These are phyloP conservation scores for Campylorhamphus procurvoides DNA, from an alignment of 2,113 vertebrate genomes.

Conservation along the genomic window DNA sequence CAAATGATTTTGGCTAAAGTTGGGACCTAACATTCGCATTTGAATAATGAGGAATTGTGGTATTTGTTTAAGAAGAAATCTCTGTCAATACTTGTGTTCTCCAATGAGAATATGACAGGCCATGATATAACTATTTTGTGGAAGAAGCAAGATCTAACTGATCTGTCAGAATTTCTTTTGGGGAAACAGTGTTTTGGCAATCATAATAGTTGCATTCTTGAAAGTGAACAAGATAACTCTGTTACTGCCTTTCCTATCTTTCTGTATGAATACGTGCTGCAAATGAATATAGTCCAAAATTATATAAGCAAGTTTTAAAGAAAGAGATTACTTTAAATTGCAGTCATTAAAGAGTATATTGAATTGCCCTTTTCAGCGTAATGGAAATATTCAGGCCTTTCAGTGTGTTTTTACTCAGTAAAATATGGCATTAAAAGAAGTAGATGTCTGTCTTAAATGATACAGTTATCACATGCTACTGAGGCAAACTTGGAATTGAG, in stretches of 20 bases:
- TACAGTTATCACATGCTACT: neutral
- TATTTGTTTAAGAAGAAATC: neutral
- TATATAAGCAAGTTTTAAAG: neutral
- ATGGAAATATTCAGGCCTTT: neutral
- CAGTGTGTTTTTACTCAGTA: neutral
- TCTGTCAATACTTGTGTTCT: neutral
- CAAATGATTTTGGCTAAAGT: neutral
- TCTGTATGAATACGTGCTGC: neutral
- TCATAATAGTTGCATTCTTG: neutral
- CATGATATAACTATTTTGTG: neutral
- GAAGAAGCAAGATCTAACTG: neutral
- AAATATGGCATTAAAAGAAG: neutral
- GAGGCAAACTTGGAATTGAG: neutral
- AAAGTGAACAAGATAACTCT: neutral
- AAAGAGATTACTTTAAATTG: neutral
- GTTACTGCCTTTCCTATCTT: neutral
- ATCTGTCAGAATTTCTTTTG: neutral
- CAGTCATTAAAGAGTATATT: neutral
- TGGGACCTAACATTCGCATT: neutral
- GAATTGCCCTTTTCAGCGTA: neutral
- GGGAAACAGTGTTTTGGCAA: neutral
- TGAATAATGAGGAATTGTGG: neutral
- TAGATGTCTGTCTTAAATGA: neutral
- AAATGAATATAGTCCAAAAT: neutral
- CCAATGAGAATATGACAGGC: neutral